These are phyloP conservation scores for Cylindroiulus punctatus DNA, from an alignment of 2,888 invertebrate genomes.

Conservation along the genomic window DNA sequence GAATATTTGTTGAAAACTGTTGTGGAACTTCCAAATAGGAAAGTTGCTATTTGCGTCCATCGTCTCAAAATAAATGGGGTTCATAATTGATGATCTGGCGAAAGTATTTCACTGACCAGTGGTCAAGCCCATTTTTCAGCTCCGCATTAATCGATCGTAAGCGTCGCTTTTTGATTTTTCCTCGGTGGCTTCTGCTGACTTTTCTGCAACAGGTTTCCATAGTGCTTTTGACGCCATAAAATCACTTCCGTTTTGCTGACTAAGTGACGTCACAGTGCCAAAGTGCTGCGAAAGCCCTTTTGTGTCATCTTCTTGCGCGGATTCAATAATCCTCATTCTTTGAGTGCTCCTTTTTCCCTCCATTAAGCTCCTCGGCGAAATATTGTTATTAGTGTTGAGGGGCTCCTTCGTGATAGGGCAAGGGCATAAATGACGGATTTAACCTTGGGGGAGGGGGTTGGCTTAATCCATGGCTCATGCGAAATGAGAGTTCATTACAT, in stretches of 20 bases:
- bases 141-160: background rate
- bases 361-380: background rate
- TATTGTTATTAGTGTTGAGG: background rate
- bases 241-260: constrained; percentile 1
- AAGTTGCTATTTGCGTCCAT: too few species aligned
- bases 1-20: background rate
- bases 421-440: background rate
- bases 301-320: background rate
- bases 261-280: constrained; percentile 18
- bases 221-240: background rate
- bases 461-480: too few species aligned
- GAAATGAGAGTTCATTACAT: too few species aligned
- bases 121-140: background rate
- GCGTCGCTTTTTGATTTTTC: background rate
- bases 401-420: background rate
- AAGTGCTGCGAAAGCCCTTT: background rate
- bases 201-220: constrained; percentile 5
- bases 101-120: background rate
- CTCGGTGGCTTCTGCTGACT: background rate
- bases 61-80: background rate
- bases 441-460: background rate
- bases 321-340: background rate
- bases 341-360: constrained; percentile 1
- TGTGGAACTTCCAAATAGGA: too few species aligned
- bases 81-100: background rate